phyloP scores from a whole-genome alignment of 2,888 invertebrate species.

The Athrips mouffetella region DNA sequence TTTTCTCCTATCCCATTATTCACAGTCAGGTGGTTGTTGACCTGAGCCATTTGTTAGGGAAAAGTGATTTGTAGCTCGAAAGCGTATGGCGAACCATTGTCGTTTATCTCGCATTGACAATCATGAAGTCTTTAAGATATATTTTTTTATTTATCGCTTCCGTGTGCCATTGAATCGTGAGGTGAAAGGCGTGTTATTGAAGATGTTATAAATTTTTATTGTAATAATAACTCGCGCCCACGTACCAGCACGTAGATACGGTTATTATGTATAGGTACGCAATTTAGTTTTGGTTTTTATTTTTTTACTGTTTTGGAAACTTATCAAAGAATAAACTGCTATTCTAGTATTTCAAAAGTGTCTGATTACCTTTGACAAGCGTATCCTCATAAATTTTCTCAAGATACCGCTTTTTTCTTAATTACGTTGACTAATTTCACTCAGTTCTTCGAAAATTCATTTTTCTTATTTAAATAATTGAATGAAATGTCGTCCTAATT shows the following conservation, averaged over 20 bases:
- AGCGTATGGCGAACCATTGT: slow-evolving; percentile 19
- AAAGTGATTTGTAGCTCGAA: slow-evolving; percentile 38
- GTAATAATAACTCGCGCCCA: not conserved
- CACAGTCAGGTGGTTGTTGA: slow-evolving; percentile 19
- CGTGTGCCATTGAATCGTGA: not conserved
- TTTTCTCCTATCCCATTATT: slow-evolving; percentile 1
- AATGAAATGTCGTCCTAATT: slow-evolving; percentile 5
- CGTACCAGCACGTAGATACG: too few species aligned
- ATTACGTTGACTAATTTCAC: not conserved
- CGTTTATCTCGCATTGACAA: slow-evolving; percentile 9
- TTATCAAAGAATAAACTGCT: too few species aligned
- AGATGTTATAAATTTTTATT: not conserved
- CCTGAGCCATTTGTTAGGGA: slow-evolving; percentile 35
- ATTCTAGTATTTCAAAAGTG: too few species aligned
- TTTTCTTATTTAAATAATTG: not conserved
- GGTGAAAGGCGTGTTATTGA: not conserved
- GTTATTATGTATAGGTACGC: too few species aligned
- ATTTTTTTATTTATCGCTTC: too few species aligned
- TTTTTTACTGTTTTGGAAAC: too few species aligned
- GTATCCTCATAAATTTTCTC: too few species aligned
- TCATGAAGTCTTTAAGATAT: not conserved
- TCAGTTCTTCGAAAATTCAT: not conserved
- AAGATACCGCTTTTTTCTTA: not conserved
- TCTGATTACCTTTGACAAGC: too few species aligned
- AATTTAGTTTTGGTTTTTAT: too few species aligned